Base-by-base conservation (phyloP, 2,113 vertebrate genomes). In the Hucho hucho region DNA sequence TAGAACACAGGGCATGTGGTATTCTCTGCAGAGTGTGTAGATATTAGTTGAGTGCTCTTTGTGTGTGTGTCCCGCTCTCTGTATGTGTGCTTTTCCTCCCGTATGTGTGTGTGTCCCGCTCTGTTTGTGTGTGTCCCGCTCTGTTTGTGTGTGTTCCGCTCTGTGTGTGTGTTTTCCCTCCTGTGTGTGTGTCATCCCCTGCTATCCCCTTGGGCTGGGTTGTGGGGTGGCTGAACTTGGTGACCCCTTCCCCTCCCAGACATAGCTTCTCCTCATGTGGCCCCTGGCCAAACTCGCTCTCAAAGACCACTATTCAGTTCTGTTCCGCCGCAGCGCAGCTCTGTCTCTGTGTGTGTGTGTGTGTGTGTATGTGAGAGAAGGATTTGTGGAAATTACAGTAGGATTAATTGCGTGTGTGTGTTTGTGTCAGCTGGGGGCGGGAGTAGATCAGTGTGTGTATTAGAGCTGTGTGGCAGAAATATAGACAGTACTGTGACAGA, bases 251-350 rank as follows among this genome's bases (percentile, higher is more conserved):
- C 89, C 86, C 84, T 89, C 87, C 70, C 85, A 87, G 87, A 88
- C 82, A 89, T 82, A 87, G 88, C 80, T 79, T 72, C 79, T 86
- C 86, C 90, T 89, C 84, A 82, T 90, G 89, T 89, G 89, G 90
- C 83, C 79, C 71, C 79, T 68, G 71, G 89, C 86, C 49, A 53
- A 87, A 87, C 80, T 75, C 22, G 20, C 80, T 89, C 86, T 92
- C 83, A 93, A 91, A 90, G 89, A 82, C 77, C 73, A 61, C 90
- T 83, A 91, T 91, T 92, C 89, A 89, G 81, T 9, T 70, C 53
- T 24, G 71, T 69, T n/a, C 6, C 5, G 47, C 72, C 76, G 18
- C 25, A 56, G 46, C 47, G 63, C 37, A n/a, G 28, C 61, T 63
- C 79, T 68, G 53, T 58, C 64, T 49, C 47, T 18, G 67, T 37